Conservation (phyloP, 2,797 vertebrate genomes). For the Poliocrania exsul region DNA sequence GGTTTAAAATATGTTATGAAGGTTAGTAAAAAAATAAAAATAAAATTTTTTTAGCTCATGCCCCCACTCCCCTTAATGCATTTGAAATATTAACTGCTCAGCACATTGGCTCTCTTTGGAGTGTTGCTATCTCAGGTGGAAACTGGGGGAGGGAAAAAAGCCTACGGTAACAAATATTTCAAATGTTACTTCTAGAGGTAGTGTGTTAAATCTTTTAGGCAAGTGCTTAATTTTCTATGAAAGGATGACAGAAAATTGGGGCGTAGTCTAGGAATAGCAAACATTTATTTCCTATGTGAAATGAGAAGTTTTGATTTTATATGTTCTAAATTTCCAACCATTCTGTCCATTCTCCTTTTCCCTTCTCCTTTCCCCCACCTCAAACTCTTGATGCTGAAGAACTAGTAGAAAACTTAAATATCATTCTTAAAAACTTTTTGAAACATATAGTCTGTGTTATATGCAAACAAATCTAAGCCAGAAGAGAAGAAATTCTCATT, state of each 20-base stretch:
- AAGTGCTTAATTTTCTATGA: constrained; percentile 50
- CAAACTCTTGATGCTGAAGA: neutral
- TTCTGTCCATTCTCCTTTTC: constrained; percentile 8
- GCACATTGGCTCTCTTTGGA: constrained; percentile 12
- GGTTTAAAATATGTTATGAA: constrained; percentile 70
- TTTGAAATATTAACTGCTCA: constrained; percentile 53
- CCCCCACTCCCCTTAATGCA: constrained; percentile 33
- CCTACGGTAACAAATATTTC: constrained; percentile 14
- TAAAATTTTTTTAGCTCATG: constrained; percentile 10
- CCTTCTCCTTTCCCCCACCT: too few species aligned
- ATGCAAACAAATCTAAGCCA: neutral
- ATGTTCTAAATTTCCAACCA: constrained; percentile 30
- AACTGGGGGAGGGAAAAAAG: constrained; percentile 23
- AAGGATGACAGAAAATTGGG: neutral
- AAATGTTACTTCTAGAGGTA: constrained; percentile 36
- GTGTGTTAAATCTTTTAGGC: constrained; percentile 42
- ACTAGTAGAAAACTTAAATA: constrained; percentile 25
- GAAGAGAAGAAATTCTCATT: neutral
- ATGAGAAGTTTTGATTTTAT: constrained; percentile 45
- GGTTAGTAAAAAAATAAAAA: constrained; percentile 70
- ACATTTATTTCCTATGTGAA: constrained; percentile 13
- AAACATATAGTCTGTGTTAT: neutral
- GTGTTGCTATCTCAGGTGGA: neutral
- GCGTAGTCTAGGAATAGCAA: neutral
- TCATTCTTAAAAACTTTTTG: neutral